Percentiles rank a stretch among this genome's conserved stretches.
Evolutionary conservation across 2,113 vertebrate species (phyloP).

Genomic region (Neogobius melanostomus): DNA sequence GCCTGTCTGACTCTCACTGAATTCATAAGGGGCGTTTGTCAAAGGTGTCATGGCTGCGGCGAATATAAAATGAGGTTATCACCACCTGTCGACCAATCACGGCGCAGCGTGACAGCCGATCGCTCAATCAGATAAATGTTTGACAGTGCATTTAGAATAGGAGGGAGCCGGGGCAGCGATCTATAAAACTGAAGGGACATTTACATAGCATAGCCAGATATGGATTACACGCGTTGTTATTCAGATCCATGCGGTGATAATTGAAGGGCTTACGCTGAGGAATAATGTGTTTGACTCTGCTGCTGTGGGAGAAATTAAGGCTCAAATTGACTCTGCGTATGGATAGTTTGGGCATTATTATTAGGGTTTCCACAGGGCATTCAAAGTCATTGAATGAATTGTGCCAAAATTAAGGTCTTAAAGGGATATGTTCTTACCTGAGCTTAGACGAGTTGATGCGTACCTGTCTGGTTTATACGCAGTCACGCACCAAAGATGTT

Average conservation of each 20-base stretch:
- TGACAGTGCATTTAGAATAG: background rate
- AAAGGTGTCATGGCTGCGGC: background rate
- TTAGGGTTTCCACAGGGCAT: too few species aligned
- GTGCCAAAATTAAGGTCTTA: too few species aligned
- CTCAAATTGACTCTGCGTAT: background rate
- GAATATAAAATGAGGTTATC: constrained; percentile 6
- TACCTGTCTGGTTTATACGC: too few species aligned
- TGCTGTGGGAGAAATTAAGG: background rate
- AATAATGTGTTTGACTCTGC: background rate
- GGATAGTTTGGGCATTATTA: background rate
- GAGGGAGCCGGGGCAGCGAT: background rate
- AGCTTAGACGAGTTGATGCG: too few species aligned
- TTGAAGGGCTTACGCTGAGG: background rate
- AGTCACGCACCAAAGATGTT: too few species aligned
- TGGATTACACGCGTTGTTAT: background rate
- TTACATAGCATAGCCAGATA: background rate
- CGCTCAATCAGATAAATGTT: background rate
- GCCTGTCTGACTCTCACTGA: background rate
- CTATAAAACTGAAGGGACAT: background rate
- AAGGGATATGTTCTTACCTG: too few species aligned
- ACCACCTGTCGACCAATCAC: background rate
- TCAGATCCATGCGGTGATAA: background rate
- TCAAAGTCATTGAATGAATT: too few species aligned
- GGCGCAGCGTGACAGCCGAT: constrained; percentile 1
- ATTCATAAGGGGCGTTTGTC: constrained; percentile 1